Base-by-base conservation (phyloP, 2,888 invertebrate genomes). In the Metopia argyrocephala region DNA sequence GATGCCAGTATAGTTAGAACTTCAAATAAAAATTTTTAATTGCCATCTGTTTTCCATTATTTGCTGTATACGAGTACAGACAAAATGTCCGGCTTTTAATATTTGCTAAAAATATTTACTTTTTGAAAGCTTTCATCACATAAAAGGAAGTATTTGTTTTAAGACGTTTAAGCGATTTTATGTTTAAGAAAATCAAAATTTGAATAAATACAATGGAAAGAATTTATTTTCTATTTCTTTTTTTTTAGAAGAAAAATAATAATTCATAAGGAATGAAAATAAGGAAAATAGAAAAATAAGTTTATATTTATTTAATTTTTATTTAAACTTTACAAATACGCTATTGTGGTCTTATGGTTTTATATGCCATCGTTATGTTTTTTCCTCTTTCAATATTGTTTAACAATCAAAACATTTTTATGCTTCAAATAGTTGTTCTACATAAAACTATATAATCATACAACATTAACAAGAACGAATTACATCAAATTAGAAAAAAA, bases 321-420 rank as follows among this genome's bases (percentile, higher is more conserved):
- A 2, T 31, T 31, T 31, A 28, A 28, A 28, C 1, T 1, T 28
- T 9, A 28, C 1, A 28, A 28, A 28, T 28, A n/a, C n/a, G n/a
- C n/a, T n/a, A n/a, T n/a, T n/a, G n/a, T n/a, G n/a, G n/a, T n/a
- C n/a, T n/a, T n/a, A n/a, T n/a, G n/a, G n/a, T n/a, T n/a, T n/a
- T n/a, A n/a, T n/a, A n/a, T n/a, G n/a, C n/a, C n/a, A n/a, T n/a
- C n/a, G n/a, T 52, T 9, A n/a, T 27, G 27, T 56, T 15, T 54
- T 1, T 56, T 7, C 27, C 18, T 21, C 27, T 56, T 15, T 56
- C 18, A n/a, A 38, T 15, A 38, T 38, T 38, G 38, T 46, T 28
- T 46, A 61, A 9, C 66, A 78, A 78, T 68, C 71, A 66, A 78
- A 78, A 66, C 31, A 56, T 68, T 61, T 73, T 73, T 66, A 78